Conservation (phyloP, 2,888 invertebrate species). For the Tanytarsus gracilentus region DNA sequence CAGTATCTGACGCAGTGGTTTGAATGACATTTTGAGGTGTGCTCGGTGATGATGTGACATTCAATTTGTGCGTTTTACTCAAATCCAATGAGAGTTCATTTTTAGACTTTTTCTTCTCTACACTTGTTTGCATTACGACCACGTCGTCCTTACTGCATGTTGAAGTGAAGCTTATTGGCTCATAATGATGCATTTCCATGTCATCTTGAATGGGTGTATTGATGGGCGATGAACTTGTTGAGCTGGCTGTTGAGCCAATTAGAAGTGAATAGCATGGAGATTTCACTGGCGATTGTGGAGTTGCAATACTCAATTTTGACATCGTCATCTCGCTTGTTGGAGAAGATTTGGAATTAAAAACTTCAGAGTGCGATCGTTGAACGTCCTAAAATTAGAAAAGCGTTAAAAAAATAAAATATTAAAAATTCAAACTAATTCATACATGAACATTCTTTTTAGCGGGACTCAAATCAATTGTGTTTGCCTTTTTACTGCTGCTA, state of each 20-base stretch:
- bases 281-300: slow-evolving; percentile 41
- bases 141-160: background rate
- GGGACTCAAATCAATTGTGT: slow-evolving; percentile 1
- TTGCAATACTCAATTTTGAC: slow-evolving; percentile 36
- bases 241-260: slow-evolving; percentile 43
- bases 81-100: slow-evolving; percentile 42
- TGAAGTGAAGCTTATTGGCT: slow-evolving; percentile 19
- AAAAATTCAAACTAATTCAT: too few species aligned
- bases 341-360: slow-evolving; percentile 12
- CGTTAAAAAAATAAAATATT: too few species aligned
- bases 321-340: slow-evolving; percentile 35
- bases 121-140: slow-evolving; percentile 5
- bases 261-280: slow-evolving; percentile 44
- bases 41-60: slow-evolving; percentile 34
- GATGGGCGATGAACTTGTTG: slow-evolving; percentile 40
- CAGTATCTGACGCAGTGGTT: slow-evolving; percentile 32
- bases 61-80: slow-evolving; percentile 29
- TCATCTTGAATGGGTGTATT: slow-evolving; percentile 42
- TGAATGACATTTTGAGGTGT: slow-evolving; percentile 38
- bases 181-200: slow-evolving; percentile 35
- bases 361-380: slow-evolving; percentile 34
- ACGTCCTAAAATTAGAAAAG: slow-evolving; percentile 31
- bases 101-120: slow-evolving; percentile 32
- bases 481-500: slow-evolving; percentile 12
- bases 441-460: background rate